phyloP scores from a whole-genome alignment of 2,113 vertebrate genomes.

The Pipa parva region DNA sequence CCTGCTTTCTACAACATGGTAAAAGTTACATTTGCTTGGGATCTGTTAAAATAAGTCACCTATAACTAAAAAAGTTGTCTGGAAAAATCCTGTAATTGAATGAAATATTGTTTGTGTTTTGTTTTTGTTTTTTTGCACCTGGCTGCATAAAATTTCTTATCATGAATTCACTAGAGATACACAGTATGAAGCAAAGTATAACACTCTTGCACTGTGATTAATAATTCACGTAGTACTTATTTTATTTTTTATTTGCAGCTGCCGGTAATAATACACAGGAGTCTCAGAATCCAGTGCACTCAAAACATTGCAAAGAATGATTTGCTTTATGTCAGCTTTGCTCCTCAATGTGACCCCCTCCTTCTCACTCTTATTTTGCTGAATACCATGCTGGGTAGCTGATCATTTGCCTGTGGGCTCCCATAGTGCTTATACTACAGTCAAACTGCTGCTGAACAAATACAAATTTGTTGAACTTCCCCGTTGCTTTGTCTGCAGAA shows the following conservation, averaged over 20 bases:
- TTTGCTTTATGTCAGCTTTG: constrained; percentile 35
- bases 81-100: background rate
- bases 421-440: constrained; percentile 3
- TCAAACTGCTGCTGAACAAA: constrained; percentile 12
- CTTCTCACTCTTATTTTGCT: constrained; percentile 15
- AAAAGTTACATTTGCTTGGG: too few relatives aligned
- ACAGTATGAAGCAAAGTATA: too few relatives aligned
- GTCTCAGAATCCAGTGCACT: constrained; percentile 5
- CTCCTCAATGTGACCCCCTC: constrained; percentile 20
- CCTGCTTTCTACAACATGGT: too few relatives aligned
- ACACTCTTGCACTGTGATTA: background rate
- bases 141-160: constrained; percentile 4
- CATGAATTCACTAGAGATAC: too few relatives aligned
- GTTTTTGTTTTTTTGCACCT: constrained; percentile 13
- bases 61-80: too few relatives aligned
- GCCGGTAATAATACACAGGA: constrained; percentile 27
- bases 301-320: constrained; percentile 29
- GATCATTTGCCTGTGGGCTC: constrained; percentile 28
- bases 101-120: constrained; percentile 28
- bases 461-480: constrained; percentile 3
- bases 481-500: background rate
- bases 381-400: too few relatives aligned
- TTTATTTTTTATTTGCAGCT: constrained; percentile 34
- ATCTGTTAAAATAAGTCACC: too few relatives aligned
- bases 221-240: constrained; percentile 33